phyloP scores from a whole-genome alignment of 2,797 vertebrate species.

The Cheirogaleus major region DNA sequence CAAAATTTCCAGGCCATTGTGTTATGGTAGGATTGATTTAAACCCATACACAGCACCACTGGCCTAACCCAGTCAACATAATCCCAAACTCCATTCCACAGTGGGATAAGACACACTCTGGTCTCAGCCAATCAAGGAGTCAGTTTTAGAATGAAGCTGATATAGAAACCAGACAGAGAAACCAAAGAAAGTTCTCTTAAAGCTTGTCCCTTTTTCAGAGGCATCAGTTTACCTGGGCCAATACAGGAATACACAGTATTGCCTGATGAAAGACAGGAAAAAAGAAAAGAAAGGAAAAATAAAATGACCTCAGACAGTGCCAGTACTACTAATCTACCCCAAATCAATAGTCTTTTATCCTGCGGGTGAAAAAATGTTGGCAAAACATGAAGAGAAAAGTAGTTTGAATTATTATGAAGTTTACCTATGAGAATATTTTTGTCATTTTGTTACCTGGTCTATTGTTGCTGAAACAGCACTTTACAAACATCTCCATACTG shows the following conservation, averaged over 20 bases:
- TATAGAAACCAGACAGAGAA: not conserved
- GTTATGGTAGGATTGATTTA: not conserved
- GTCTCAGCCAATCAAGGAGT: not conserved
- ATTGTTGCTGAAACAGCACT: not conserved
- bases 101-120: not conserved
- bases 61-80: not conserved
- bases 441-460: not conserved
- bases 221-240: constrained; percentile 13
- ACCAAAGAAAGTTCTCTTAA: constrained; percentile 36
- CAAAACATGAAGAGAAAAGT: constrained; percentile 7
- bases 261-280: not conserved
- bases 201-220: not conserved
- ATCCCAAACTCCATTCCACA: not conserved
- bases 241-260: not conserved
- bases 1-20: not conserved
- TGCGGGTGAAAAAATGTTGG: not conserved
- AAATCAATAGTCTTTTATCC: constrained; percentile 41
- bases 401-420: not conserved
- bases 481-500: not conserved
- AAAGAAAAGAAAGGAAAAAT: constrained; percentile 32
- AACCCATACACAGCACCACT: not conserved
- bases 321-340: constrained; percentile 51
- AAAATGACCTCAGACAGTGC: constrained; percentile 52
- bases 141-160: not conserved
- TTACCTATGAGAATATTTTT: constrained; percentile 3